Conservation (phyloP, 2,113 vertebrate genomes). For the Gadus chalcogrammus region DNA sequence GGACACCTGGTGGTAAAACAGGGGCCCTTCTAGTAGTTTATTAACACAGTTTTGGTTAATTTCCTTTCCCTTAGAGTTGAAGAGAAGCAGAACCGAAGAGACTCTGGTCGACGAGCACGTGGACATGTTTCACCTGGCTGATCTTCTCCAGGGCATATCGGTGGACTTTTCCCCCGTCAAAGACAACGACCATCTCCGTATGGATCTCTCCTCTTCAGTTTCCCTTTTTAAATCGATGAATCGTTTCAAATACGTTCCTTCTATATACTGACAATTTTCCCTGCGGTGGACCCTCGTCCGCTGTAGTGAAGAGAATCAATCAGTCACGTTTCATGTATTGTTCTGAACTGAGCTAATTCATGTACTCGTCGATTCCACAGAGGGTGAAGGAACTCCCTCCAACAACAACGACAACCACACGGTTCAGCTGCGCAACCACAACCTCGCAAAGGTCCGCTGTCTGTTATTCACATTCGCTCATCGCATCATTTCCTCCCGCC, state of each 20-base stretch:
- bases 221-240: neutral
- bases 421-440: constrained; percentile 22
- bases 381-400: no score
- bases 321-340: no score
- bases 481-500: neutral
- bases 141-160: constrained; percentile 71
- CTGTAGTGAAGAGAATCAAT: no score
- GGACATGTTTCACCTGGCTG: constrained; percentile 72
- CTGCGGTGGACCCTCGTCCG: no score
- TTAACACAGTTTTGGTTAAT: no score
- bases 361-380: no score
- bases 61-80: constrained; percentile 38
- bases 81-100: constrained; percentile 68
- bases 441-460: constrained; percentile 70
- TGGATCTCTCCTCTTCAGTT: constrained; percentile 16
- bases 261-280: no score
- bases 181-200: constrained; percentile 67
- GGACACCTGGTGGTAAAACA: no score
- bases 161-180: constrained; percentile 68
- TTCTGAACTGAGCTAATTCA: no score
- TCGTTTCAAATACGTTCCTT: neutral
- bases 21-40: no score
- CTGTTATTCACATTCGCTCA: neutral
- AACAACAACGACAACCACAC: no score
- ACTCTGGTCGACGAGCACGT: constrained; percentile 71